These are phyloP conservation scores for Campoletis raptor DNA, from an alignment of 2,888 invertebrate species.

Conservation along the genomic window DNA sequence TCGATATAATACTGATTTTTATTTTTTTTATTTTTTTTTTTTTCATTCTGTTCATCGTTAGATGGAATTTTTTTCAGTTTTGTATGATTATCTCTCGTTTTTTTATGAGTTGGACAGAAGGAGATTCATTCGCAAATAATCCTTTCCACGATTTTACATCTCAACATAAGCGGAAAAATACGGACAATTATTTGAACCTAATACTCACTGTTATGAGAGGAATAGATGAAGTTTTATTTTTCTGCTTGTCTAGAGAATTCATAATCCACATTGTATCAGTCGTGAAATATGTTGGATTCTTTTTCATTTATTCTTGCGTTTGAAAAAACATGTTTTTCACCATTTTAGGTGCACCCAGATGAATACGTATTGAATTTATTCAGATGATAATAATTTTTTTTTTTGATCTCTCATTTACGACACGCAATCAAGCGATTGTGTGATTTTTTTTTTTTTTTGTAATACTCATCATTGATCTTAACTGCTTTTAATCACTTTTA, in stretches of 20 bases:
- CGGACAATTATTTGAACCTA: constrained; percentile 3
- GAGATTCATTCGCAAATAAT: background rate
- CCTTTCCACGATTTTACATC: background rate
- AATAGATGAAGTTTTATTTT: constrained; percentile 43
- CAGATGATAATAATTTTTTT: background rate
- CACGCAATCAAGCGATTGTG: background rate
- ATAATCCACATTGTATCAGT: constrained; percentile 21
- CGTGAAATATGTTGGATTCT: constrained; percentile 42
- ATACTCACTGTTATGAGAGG: background rate
- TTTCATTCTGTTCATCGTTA: background rate
- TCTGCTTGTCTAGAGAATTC: constrained; percentile 36
- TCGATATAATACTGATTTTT: background rate
- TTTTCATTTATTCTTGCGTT: background rate
- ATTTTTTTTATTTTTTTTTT: background rate
- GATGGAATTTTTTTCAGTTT: background rate
- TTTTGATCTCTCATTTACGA: background rate
- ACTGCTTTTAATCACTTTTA: background rate
- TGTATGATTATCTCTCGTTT: background rate
- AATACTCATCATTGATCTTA: background rate
- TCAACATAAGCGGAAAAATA: background rate
- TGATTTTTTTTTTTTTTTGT: background rate
- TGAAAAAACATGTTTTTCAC: no score
- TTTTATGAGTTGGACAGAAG: background rate
- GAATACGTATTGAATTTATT: no score
- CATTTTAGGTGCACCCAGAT: no score